phyloP scores from a whole-genome alignment of 1,140 invertebrate genomes.

The Coelopa frigida region DNA sequence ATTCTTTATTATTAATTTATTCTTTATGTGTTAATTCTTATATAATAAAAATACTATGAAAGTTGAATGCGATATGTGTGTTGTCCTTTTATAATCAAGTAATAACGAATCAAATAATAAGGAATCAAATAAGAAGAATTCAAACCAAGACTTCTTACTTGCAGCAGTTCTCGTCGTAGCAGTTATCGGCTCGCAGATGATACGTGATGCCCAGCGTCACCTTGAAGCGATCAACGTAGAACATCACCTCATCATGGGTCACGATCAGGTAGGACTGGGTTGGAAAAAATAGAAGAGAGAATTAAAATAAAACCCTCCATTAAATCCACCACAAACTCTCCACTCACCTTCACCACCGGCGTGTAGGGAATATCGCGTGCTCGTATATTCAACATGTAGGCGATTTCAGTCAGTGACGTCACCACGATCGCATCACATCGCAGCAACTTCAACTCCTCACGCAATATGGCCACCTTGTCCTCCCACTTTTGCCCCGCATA shows the following conservation, averaged over 20 bases:
- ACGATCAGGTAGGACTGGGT: slow-evolving; percentile 71
- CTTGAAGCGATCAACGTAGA: slow-evolving; percentile 58
- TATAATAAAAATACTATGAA: no score
- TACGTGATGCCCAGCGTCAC: slow-evolving; percentile 48
- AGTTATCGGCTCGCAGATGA: slow-evolving; percentile 52
- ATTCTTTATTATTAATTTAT: no score
- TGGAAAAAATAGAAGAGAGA: neutral
- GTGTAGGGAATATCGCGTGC: slow-evolving; percentile 83
- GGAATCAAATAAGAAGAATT: no score
- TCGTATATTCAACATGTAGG: slow-evolving; percentile 92
- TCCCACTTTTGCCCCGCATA: slow-evolving; percentile 54
- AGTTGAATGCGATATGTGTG: no score
- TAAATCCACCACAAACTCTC: neutral
- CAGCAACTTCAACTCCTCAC: slow-evolving; percentile 56
- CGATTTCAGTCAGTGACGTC: slow-evolving; percentile 85
- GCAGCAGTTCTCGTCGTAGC: slow-evolving; percentile 56
- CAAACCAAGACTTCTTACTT: no score
- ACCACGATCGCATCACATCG: slow-evolving; percentile 73
- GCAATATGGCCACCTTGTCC: slow-evolving; percentile 62
- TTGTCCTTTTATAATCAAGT: no score
- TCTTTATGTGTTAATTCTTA: no score
- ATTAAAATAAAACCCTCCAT: neutral
- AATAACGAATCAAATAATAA: no score
- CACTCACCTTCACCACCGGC: slow-evolving; percentile 62
- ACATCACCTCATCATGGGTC: slow-evolving; percentile 52